Base-by-base conservation (phyloP, 1,140 invertebrate genomes). In the Colletes latitarsis region DNA sequence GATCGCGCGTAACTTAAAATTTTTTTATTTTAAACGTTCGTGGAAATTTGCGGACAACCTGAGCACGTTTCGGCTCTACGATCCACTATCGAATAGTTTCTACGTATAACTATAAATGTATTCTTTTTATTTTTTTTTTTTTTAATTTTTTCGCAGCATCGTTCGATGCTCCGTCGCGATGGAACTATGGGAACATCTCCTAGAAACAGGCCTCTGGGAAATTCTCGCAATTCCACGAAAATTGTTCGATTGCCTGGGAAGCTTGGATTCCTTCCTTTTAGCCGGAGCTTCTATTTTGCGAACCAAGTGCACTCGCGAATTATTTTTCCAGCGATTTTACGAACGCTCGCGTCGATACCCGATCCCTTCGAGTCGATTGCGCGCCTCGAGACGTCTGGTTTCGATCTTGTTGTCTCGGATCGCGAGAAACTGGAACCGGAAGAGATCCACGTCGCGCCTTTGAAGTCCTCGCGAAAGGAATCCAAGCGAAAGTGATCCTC, bases 101-200 rank as follows among this genome's bases (percentile, higher is more conserved):
- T 79, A 79, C 77, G 19, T 73, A 79, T 21, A 73, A 64, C 63
- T 64, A 66, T 66, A 57, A 79, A 79, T 53, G 52, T 55, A 73
- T 57, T 57, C 9, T n/a, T 52, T 21, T 43, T 43, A 6, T 43
- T 43, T 43, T 43, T 43, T 43, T 43, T 43, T 43, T 43, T 43
- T 43, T 43, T 43, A 2, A 43, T 9, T 62, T 52, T 70, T 79
- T 73, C 58, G 60, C 77, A 66, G 70, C 70, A 57, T 73, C 41
- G 49, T 64, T 53, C 30, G 49, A 64, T 73, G 58, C 41, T n/a
- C 43, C 43, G 43, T 43, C 74, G 52, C 64, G 63, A 68, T 30
- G 52, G 2, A 49, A 66, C n/a, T n/a, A 21, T 46, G 5, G 49
- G 15, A 6, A 57, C 15, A 49, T 49, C n/a, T 39, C 9, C 19